phyloP scores from a whole-genome alignment of 2,797 vertebrate genomes.

The Gymnocypris eckloni region DNA sequence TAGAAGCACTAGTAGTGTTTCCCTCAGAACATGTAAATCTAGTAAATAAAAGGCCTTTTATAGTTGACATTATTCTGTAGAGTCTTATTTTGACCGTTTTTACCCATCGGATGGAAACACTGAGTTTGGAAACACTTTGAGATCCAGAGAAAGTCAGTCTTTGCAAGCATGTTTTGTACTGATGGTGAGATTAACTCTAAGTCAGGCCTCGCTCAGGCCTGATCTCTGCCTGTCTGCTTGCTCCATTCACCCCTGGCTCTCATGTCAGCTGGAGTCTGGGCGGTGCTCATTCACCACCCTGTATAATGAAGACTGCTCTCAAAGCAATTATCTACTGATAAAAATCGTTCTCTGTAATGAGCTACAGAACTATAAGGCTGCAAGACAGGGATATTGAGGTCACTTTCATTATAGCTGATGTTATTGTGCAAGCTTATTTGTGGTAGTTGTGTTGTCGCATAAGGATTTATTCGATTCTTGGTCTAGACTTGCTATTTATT shows the following conservation, averaged over 20 bases:
- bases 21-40: neutral
- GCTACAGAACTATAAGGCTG: constrained; percentile 45
- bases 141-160: constrained; percentile 29
- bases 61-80: neutral
- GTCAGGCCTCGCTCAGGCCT: constrained; percentile 18
- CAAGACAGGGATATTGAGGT: constrained; percentile 61
- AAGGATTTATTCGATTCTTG: constrained; percentile 3
- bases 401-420: constrained; percentile 63
- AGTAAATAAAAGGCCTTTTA: neutral
- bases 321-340: constrained; percentile 64
- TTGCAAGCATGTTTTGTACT: constrained; percentile 32
- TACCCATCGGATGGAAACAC: constrained; percentile 14
- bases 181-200: constrained; percentile 43
- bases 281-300: constrained; percentile 35
- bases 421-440: constrained; percentile 56
- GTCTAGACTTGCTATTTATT: constrained; percentile 25
- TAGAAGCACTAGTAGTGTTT: neutral
- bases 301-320: constrained; percentile 57
- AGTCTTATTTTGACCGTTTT: constrained; percentile 21
- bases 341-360: constrained; percentile 56
- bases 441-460: constrained; percentile 38
- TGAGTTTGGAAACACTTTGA: neutral
- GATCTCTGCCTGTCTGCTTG: constrained; percentile 22
- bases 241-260: constrained; percentile 32
- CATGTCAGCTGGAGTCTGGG: constrained; percentile 34